Evolutionary conservation across 2,888 invertebrate genomes (phyloP).

Genomic region (Callinectes sapidus): DNA sequence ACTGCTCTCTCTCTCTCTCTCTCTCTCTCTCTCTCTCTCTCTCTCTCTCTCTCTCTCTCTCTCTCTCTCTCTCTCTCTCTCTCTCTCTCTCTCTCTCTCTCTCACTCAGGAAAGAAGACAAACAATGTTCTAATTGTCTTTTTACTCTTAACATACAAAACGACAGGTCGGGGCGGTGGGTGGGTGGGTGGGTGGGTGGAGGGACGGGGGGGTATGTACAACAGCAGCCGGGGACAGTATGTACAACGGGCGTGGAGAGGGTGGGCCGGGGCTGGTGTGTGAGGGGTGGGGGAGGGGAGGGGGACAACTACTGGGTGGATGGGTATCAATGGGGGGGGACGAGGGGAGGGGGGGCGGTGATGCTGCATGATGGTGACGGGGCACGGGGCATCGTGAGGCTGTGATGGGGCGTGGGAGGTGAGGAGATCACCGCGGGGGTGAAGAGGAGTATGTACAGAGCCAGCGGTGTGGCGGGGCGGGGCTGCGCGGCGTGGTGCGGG

Average conservation of each 20-base stretch:
- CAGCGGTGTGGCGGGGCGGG: not conserved
- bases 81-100: not conserved
- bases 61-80: slow-evolving; percentile 1
- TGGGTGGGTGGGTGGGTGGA: too few relatives aligned
- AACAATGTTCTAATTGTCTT: not conserved
- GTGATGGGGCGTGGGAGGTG: slow-evolving; percentile 8
- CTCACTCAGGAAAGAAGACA: not conserved
- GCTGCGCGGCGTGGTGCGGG: not conserved
- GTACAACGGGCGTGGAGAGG: not conserved
- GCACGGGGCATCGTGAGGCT: not conserved
- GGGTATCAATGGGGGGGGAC: not conserved
- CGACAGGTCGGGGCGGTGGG: slow-evolving; percentile 12
- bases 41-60: not conserved
- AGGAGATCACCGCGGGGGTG: not conserved
- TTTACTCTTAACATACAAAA: slow-evolving; percentile 35
- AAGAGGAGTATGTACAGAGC: slow-evolving; percentile 15
- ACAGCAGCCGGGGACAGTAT: slow-evolving; percentile 27
- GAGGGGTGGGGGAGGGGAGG: not conserved
- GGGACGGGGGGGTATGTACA: not conserved
- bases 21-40: too few relatives aligned
- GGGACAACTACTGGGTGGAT: not conserved
- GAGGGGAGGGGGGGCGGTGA: not conserved
- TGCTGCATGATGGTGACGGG: not conserved
- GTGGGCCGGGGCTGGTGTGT: not conserved
- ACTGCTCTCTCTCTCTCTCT: too few relatives aligned